Evolutionary conservation across 1,140 invertebrate species (phyloP).

Genomic region (Monomorium pharaonis): DNA sequence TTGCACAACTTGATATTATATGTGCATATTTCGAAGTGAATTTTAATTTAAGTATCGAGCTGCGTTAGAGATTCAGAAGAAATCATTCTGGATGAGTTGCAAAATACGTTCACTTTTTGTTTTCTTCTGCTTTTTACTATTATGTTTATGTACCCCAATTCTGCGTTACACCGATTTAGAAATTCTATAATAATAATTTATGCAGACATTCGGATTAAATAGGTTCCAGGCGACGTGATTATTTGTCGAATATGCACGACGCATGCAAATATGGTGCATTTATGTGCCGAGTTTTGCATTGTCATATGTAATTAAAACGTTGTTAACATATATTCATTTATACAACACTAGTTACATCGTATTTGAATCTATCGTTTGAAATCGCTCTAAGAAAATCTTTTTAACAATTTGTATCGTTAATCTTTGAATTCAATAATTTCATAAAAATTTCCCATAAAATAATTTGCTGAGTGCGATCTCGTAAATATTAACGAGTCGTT

Average conservation of each 20-base stretch:
- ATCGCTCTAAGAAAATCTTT: neutral
- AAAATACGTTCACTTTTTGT: neutral
- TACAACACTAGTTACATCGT: neutral
- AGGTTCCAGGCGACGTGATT: slow-evolving; percentile 9
- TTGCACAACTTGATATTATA: neutral
- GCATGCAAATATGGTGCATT: slow-evolving; percentile 21
- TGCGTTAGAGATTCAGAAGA: neutral
- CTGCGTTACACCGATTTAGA: neutral
- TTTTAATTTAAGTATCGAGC: neutral
- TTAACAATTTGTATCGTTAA: neutral
- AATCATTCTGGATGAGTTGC: neutral
- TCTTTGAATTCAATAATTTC: neutral
- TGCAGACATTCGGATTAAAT: slow-evolving; percentile 3
- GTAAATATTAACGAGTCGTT: slow-evolving; percentile 33
- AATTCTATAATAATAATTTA: neutral
- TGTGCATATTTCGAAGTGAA: neutral
- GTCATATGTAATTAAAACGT: slow-evolving; percentile 30
- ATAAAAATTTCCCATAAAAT: neutral
- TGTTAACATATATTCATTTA: slow-evolving; percentile 23
- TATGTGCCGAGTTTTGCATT: slow-evolving; percentile 8
- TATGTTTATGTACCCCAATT: neutral
- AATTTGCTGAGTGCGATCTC: neutral
- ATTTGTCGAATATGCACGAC: slow-evolving; percentile 36
- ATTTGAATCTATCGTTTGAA: neutral
- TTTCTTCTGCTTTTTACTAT: neutral